Base-by-base conservation (phyloP, 2,888 invertebrate genomes). In the Liposcelis brunnea region DNA sequence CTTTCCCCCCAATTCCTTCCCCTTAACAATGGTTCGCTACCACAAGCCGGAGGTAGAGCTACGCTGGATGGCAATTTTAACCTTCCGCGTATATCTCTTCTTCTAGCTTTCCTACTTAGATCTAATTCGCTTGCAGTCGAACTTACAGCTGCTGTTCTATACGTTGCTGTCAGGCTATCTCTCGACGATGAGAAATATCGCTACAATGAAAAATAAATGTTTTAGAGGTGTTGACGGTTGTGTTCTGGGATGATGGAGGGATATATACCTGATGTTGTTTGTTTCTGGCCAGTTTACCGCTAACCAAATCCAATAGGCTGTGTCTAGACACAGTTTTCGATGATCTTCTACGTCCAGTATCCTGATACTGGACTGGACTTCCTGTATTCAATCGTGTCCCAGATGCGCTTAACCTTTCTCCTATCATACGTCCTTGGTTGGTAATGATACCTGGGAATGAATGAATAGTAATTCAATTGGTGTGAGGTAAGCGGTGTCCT, bases 61-160 rank as follows among this genome's bases (percentile, higher is more conserved):
- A 65, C 72, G 59, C 63, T 65, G 48, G 62, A 59, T 38, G 72
- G 70, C 57, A 79, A 64, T 66, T 77, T 80, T 65, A 78, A 72
- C 60, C 71, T 70, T 52, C 56, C 50, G 2, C 50, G 49, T 10
- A 50, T 46, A 34, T 49, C 52, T 16, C 48, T 75, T 55, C 77
- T 71, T 56, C 72, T 67, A 48, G 77, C 72, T 59, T 76, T 79
- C 61, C 72, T 72, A 56, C 80, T 79, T 55, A 84, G 72, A 65
- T 84, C 83, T 55, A 82, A 70, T 63, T 83, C 82, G 63, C 80
- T 81, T 57, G 77, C 76, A 52, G 74, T 72, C 55, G 74, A 71
- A 59, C 72, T 71, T 48, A 73, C 73, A 54, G 68, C 62, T 59
- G 74, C 68, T 54, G 61, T 72, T 55, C 75, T 70, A 63, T 75